Percentiles rank a stretch among this genome's conserved stretches.
These are phyloP conservation scores for Siphamia tubifer DNA, from an alignment of 2,113 vertebrate genomes.

Conservation along the genomic window DNA sequence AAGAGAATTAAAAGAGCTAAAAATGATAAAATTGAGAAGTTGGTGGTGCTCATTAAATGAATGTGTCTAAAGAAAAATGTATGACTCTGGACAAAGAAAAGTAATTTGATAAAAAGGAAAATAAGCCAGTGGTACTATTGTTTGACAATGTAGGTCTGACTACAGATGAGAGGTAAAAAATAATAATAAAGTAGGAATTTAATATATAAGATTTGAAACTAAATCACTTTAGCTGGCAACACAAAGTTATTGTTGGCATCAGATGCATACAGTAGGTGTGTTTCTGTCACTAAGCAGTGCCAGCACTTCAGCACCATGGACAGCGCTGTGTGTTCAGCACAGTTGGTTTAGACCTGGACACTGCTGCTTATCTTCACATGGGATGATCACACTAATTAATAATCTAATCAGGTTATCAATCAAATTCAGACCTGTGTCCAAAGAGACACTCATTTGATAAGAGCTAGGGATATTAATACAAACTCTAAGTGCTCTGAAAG, in stretches of 20 bases:
- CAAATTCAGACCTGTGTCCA: background rate
- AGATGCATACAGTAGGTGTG: background rate
- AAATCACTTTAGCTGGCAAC: background rate
- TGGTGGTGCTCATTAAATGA: no score
- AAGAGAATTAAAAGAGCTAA: no score
- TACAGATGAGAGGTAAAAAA: no score
- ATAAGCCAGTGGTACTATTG: no score
- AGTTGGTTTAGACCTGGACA: background rate
- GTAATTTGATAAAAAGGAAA: no score
- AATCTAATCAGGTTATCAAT: constrained; percentile 10
- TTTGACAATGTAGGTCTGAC: no score
- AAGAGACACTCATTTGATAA: background rate
- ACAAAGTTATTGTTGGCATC: background rate
- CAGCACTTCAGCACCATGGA: constrained; percentile 47
- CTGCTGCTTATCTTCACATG: constrained; percentile 4
- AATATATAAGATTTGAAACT: background rate
- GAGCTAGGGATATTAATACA: background rate
- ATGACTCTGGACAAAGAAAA: no score
- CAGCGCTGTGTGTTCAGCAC: constrained; percentile 19
- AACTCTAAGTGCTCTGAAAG: background rate
- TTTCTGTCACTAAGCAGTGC: background rate
- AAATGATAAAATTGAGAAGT: no score
- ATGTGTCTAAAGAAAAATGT: no score
- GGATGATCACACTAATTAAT: constrained; percentile 1
- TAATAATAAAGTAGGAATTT: no score